Evolutionary conservation across 1,140 invertebrate species (phyloP).

Genomic region (Drosophila tani): DNA sequence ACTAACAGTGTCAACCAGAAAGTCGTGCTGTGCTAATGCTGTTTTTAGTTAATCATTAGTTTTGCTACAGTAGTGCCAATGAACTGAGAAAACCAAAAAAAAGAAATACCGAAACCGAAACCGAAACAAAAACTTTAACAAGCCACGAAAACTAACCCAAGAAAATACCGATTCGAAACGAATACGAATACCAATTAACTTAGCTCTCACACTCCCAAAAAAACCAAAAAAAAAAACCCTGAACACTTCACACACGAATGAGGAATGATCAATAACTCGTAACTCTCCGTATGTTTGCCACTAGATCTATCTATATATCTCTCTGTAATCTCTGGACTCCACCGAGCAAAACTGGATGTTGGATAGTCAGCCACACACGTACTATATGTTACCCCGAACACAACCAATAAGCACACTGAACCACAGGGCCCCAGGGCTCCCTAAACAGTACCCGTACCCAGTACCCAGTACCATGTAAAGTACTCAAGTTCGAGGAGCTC

Average conservation of each 20-base stretch:
- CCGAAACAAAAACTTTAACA: conserved; percentile 33
- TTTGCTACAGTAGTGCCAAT: conserved; percentile 79
- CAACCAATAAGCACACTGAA: conserved; percentile 35
- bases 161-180: conserved; percentile 37
- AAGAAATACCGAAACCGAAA: conserved; percentile 36
- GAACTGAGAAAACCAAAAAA: conserved; percentile 48
- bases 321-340: conserved; percentile 60
- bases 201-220: conserved; percentile 30
- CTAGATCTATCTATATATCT: conserved; percentile 61
- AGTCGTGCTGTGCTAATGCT: conserved; percentile 62
- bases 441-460: conserved; percentile 3
- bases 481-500: conserved; percentile 32
- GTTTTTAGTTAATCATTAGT: conserved; percentile 80
- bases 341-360: conserved; percentile 65
- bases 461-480: conserved; percentile 31
- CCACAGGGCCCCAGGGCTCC: conserved; percentile 14
- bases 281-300: conserved; percentile 74
- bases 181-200: conserved; percentile 74
- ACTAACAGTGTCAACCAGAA: conserved; percentile 37
- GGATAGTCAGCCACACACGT: conserved; percentile 64
- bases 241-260: conserved; percentile 50
- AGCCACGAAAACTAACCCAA: conserved; percentile 57
- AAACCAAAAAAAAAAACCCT: too few species aligned
- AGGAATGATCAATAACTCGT: conserved; percentile 67
- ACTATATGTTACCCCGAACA: conserved; percentile 42